phyloP scores from a whole-genome alignment of 2,888 invertebrate species.

The Sminthurinus aureus region DNA sequence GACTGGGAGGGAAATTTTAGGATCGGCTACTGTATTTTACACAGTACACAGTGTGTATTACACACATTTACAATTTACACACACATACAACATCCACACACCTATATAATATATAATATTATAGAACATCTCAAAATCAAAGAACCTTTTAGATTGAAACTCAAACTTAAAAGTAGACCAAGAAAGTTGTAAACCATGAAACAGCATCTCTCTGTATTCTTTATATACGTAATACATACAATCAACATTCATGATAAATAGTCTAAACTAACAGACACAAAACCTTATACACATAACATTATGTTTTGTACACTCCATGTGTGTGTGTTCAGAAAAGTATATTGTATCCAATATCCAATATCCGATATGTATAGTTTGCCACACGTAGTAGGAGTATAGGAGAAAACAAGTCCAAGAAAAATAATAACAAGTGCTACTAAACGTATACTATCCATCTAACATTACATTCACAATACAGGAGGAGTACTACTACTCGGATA shows the following conservation, averaged over 20 bases:
- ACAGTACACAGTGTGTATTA: not conserved
- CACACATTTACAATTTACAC: not conserved
- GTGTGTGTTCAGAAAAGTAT: no score
- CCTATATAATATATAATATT: constrained; percentile 5
- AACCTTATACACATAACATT: not conserved
- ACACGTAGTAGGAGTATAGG: constrained; percentile 5
- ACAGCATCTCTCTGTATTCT: no score
- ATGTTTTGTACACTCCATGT: not conserved
- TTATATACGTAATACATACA: not conserved
- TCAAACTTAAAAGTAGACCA: not conserved
- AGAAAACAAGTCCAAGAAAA: not conserved
- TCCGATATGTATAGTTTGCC: not conserved
- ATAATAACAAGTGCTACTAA: not conserved
- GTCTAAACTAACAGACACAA: not conserved
- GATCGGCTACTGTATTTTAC: constrained; percentile 3
- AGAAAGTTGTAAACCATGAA: no score
- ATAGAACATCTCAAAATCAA: not conserved
- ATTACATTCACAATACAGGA: no score
- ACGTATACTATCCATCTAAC: no score
- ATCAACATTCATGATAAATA: not conserved
- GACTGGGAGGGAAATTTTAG: not conserved
- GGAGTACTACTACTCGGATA: no score
- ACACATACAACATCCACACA: constrained; percentile 7
- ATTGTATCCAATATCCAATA: no score
- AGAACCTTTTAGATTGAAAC: not conserved